Conservation (phyloP, 2,113 vertebrate species). For the Grammatotria lemairii region DNA sequence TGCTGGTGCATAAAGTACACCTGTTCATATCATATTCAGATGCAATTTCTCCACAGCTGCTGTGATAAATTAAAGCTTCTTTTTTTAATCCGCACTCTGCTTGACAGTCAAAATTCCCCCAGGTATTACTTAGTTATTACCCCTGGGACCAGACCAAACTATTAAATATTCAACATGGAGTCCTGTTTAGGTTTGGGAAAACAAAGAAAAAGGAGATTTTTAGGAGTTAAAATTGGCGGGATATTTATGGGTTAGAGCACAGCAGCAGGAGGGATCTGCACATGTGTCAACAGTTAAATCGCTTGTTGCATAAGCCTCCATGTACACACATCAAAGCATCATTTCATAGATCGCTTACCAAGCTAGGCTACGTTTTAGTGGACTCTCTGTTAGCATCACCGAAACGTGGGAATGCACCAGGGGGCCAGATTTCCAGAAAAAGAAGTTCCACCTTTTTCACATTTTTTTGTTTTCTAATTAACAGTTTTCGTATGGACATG, state of each 20-base stretch:
- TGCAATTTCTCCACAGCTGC: not conserved
- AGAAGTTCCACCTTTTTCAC: not conserved
- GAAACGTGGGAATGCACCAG: not conserved
- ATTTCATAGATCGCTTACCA: constrained; percentile 27
- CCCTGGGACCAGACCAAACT: not conserved
- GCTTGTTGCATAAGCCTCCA: constrained; percentile 16
- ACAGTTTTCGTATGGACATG: not conserved
- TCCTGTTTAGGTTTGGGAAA: not conserved
- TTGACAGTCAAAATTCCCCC: not conserved
- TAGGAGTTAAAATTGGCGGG: not conserved
- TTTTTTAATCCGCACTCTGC: not conserved
- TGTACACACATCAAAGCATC: constrained; percentile 5
- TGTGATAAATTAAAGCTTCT: not conserved
- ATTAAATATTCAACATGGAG: constrained; percentile 17
- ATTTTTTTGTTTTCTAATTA: not conserved
- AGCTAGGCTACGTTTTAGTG: not conserved
- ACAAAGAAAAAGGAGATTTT: not conserved
- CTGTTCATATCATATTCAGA: not conserved
- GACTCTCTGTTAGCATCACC: not conserved
- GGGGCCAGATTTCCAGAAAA: not conserved
- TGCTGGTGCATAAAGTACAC: not conserved
- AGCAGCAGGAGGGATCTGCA: not conserved
- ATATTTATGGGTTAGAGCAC: not conserved
- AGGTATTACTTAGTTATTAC: not conserved
- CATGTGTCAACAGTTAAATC: constrained; percentile 22